Base-by-base conservation (phyloP, 2,797 vertebrate genomes). In the Fundulus diaphanus region DNA sequence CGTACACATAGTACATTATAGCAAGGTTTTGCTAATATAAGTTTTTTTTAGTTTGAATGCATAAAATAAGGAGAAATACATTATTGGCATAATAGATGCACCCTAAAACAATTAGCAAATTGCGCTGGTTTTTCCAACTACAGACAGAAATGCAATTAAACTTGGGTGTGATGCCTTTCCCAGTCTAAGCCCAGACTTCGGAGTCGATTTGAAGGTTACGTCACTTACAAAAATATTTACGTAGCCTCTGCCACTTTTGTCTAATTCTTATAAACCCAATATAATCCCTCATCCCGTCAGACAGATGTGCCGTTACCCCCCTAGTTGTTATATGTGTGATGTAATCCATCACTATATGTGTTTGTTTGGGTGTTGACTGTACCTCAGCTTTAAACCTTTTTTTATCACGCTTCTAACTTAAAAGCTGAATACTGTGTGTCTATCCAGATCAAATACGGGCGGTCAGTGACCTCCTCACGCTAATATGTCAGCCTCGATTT, bases 261-360 rank as follows among this genome's bases (percentile, higher is more conserved):
- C 11, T 35, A 63, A 35, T 37, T 24, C 33, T 63, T 1, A 9
- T 63, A 11, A 42, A 42, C 22, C 11, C 24, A 66, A 27, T 42
- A 20, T 27, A 2, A 37, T 66, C 42, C 24, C 24, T 66, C 24
- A 11, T 65, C 61, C n/a, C 35, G 59, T 63, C 11, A 65, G 12
- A 35, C 61, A 79, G 70, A 84, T 91, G 79, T 91, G 82, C 22
- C 75, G 63, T 51, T 88, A 46, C 72, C 73, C 78, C 92, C 75
- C 92, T 77, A 89, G 88, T 92, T 83, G 92, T 78, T 92, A 63
- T 87, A 83, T 90, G 82, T 92, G 92, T 91, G 89, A 92, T 88
- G 92, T 90, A 90, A 81, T 80, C 81, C 90, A 88, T 94, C 92
- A 90, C 90, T 90, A 71, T 88, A 80, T 75, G 68, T 92, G 87